These are phyloP conservation scores for Caenorhabditis zanzibari DNA, from an alignment of 2,888 invertebrate species.

Conservation along the genomic window DNA sequence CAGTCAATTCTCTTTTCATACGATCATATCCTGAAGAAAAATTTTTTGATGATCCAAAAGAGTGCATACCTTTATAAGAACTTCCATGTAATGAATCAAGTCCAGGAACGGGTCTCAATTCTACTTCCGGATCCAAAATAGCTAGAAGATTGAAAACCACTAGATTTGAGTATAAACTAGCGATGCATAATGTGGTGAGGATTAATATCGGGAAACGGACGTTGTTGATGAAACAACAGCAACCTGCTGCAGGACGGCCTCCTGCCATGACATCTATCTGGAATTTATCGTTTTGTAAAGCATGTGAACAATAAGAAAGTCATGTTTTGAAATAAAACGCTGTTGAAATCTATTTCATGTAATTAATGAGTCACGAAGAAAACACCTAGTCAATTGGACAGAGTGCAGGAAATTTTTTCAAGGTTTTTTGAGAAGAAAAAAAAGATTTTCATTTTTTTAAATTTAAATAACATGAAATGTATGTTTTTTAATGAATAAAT, in stretches of 20 bases:
- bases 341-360: neutral
- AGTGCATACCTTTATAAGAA: conserved; percentile 45
- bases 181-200: conserved; percentile 68
- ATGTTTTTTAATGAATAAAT: neutral
- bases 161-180: conserved; percentile 74
- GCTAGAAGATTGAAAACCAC: conserved; percentile 76
- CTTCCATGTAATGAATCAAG: conserved; percentile 64
- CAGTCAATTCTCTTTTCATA: conserved; percentile 32
- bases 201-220: conserved; percentile 74
- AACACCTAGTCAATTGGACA: too few relatives aligned
- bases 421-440: too few relatives aligned
- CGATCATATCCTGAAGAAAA: conserved; percentile 34
- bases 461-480: neutral
- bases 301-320: too few relatives aligned
- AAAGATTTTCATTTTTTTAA: too few relatives aligned
- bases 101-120: conserved; percentile 59
- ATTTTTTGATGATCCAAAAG: neutral
- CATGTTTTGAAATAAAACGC: neutral
- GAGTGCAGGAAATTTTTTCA: too few relatives aligned
- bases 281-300: neutral
- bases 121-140: conserved; percentile 62
- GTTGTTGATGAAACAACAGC: conserved; percentile 73
- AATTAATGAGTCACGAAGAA: neutral
- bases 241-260: conserved; percentile 67
- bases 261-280: conserved; percentile 63